Conservation (phyloP, 2,797 vertebrate genomes). For the Crenuchus spilurus region DNA sequence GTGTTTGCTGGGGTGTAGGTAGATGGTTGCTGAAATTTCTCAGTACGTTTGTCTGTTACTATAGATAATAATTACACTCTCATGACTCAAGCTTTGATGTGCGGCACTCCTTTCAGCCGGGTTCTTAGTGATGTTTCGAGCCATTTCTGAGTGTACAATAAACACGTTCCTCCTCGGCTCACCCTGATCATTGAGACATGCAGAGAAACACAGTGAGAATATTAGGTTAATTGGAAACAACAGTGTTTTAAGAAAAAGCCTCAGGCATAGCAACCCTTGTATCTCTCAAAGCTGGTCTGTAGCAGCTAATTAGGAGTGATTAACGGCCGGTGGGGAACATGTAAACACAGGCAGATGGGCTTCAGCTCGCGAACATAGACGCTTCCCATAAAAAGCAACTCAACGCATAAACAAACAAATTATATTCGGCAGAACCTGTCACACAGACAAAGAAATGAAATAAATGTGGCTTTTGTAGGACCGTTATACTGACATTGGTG, state of each 20-base stretch:
- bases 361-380: background rate
- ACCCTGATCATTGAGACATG: conserved; percentile 3
- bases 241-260: background rate
- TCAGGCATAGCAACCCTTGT: background rate
- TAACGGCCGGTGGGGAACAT: background rate
- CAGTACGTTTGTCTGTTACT: no score
- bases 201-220: background rate
- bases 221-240: background rate
- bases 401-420: background rate
- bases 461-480: no score
- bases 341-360: background rate
- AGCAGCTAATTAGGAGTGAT: conserved; percentile 2
- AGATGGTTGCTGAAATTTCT: no score
- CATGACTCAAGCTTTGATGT: no score
- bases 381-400: background rate
- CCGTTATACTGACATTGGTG: no score
- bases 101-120: no score
- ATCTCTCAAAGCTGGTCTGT: background rate
- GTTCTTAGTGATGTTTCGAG: background rate
- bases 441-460: background rate
- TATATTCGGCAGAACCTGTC: background rate
- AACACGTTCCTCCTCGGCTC: background rate
- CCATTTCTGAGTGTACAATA: no score
- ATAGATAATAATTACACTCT: no score
- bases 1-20: no score